A percentile compares a stretch with the other conserved stretches of the same genome.
Evolutionary conservation across 1,140 invertebrate genomes (phyloP).

Genomic region (Cherax quadricarinatus): DNA sequence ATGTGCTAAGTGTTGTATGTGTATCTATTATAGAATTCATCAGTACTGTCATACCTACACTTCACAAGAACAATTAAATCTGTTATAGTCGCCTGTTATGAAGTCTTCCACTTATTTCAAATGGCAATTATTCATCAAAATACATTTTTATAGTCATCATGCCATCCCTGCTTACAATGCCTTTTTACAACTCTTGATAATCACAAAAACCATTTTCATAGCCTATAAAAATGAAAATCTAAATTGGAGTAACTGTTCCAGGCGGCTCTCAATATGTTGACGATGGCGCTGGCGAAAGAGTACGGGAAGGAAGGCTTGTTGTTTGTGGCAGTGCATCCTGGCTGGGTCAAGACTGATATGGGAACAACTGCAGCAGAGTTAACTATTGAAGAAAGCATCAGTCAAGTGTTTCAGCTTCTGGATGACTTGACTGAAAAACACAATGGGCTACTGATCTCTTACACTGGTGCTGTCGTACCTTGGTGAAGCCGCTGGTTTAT

Average conservation of each 20-base stretch:
- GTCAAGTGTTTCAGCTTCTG: neutral
- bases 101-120: too few species aligned
- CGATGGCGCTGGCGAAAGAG: conserved; percentile 75
- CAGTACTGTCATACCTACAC: too few species aligned
- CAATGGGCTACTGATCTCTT: conserved; percentile 27
- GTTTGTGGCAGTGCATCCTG: conserved; percentile 76
- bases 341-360: conserved; percentile 78
- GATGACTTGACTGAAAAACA: conserved; percentile 6
- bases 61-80: too few species aligned
- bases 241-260: conserved; percentile 43
- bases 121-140: too few species aligned
- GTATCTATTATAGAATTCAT: too few species aligned
- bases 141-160: too few species aligned
- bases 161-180: too few species aligned
- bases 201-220: too few species aligned
- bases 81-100: too few species aligned
- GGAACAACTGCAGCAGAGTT: conserved; percentile 75
- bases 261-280: conserved; percentile 77
- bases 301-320: conserved; percentile 74
- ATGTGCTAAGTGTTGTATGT: too few species aligned
- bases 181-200: too few species aligned
- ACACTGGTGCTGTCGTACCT: conserved; percentile 13
- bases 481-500: conserved; percentile 6
- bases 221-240: neutral
- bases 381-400: conserved; percentile 27